phyloP scores from a whole-genome alignment of 2,797 vertebrate species.

The Pseudochirops corinnae region DNA sequence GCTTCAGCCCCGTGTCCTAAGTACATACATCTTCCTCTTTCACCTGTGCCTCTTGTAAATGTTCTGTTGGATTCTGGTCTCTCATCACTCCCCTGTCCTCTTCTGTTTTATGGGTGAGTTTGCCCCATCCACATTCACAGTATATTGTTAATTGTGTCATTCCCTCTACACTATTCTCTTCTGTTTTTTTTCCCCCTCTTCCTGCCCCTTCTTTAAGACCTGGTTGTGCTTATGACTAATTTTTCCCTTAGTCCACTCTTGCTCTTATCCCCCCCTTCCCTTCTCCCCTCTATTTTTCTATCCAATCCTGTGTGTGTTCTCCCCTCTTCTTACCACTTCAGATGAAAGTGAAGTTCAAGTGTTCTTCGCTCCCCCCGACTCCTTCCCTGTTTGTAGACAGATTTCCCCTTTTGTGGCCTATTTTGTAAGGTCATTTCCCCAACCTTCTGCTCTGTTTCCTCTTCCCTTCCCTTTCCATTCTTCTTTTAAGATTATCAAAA shows the following conservation, averaged over 20 bases:
- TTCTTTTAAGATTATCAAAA: neutral
- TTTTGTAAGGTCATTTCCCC: neutral
- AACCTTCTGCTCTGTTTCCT: neutral
- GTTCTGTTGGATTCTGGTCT: neutral
- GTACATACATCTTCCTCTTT: neutral
- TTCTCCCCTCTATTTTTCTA: neutral
- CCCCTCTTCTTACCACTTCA: neutral
- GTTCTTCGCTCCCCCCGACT: neutral
- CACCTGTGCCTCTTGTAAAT: neutral
- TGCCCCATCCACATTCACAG: neutral
- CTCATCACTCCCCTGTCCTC: neutral
- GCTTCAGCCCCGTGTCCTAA: neutral
- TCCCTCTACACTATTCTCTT: neutral
- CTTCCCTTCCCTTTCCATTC: neutral
- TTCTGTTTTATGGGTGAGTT: neutral
- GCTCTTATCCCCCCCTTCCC: neutral
- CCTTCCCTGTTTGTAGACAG: neutral
- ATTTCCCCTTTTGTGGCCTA: neutral
- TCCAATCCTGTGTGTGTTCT: neutral
- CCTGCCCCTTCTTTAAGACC: neutral
- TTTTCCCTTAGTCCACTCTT: neutral
- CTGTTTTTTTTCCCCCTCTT: neutral
- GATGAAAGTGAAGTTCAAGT: neutral
- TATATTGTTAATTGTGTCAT: neutral
- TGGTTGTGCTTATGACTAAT: neutral